Evolutionary conservation across 2,113 vertebrate genomes (phyloP).

Genomic region (Platanista minor): DNA sequence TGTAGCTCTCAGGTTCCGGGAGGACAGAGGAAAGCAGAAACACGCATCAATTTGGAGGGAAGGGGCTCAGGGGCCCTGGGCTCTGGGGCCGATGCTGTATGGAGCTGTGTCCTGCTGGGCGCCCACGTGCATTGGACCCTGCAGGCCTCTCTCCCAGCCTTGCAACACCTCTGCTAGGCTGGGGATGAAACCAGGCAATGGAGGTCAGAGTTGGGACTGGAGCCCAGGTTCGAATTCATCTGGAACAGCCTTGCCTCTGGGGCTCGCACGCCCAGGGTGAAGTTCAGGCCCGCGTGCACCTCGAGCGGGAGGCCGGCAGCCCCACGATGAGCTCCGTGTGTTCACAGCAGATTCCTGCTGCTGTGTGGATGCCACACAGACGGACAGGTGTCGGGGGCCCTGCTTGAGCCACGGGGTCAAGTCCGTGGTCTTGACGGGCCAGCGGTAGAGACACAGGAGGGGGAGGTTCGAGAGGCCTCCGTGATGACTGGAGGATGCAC

Average conservation of each 20-base stretch:
- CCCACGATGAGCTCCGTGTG: neutral
- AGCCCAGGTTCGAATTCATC: neutral
- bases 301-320: neutral
- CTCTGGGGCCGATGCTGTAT: neutral
- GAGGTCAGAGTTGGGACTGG: accelerated
- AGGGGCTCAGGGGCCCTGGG: neutral
- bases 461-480: too few relatives aligned
- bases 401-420: neutral
- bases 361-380: accelerated
- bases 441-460: neutral
- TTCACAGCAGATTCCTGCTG: neutral
- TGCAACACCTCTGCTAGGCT: neutral
- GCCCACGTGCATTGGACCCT: accelerated
- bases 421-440: neutral
- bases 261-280: accelerated
- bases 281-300: accelerated
- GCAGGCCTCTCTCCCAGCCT: neutral
- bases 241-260: neutral
- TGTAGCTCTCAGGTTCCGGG: neutral
- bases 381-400: neutral
- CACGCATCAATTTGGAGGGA: neutral
- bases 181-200: neutral
- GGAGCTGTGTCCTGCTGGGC: neutral
- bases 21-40: too few relatives aligned
- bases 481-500: accelerated